A percentile compares a stretch with the other conserved stretches of the same genome.
phyloP scores from a whole-genome alignment of 2,888 invertebrate species.

The Lycia hirtaria region DNA sequence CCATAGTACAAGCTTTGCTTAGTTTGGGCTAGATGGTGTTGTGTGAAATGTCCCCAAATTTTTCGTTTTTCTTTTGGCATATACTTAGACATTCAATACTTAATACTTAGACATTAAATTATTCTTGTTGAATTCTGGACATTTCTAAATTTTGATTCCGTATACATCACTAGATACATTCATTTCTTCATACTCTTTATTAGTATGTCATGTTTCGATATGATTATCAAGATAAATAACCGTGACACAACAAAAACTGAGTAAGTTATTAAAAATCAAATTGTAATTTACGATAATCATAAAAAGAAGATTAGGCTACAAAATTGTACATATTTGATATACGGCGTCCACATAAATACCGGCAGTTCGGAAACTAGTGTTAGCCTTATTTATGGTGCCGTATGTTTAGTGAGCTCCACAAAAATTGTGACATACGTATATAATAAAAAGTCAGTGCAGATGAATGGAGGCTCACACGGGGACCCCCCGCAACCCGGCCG shows the following conservation, averaged over 20 bases:
- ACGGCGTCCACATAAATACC: constrained; percentile 66
- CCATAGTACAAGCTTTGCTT: too few species aligned
- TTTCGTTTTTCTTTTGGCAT: too few species aligned
- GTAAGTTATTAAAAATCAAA: constrained; percentile 81
- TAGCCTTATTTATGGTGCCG: constrained; percentile 72
- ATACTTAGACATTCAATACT: too few species aligned
- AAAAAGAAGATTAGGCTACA: constrained; percentile 77
- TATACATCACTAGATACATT: too few species aligned
- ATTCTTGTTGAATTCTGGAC: too few species aligned
- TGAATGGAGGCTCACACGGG: constrained; percentile 67
- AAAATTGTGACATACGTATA: constrained; percentile 75
- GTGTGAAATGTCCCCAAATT: too few species aligned
- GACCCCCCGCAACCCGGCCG: constrained; percentile 77
- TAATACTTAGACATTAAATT: too few species aligned
- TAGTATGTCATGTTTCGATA: constrained; percentile 10
- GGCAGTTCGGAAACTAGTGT: constrained; percentile 64
- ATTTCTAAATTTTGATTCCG: too few species aligned
- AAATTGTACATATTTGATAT: constrained; percentile 69
- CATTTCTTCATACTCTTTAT: background rate
- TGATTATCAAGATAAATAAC: constrained; percentile 44
- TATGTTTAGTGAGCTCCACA: constrained; percentile 64
- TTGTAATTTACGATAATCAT: constrained; percentile 80
- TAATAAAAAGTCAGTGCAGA: constrained; percentile 76
- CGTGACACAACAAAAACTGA: constrained; percentile 63
- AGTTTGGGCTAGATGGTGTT: too few species aligned